Conservation (phyloP, 2,113 vertebrate genomes). For the Piaya cayana region DNA sequence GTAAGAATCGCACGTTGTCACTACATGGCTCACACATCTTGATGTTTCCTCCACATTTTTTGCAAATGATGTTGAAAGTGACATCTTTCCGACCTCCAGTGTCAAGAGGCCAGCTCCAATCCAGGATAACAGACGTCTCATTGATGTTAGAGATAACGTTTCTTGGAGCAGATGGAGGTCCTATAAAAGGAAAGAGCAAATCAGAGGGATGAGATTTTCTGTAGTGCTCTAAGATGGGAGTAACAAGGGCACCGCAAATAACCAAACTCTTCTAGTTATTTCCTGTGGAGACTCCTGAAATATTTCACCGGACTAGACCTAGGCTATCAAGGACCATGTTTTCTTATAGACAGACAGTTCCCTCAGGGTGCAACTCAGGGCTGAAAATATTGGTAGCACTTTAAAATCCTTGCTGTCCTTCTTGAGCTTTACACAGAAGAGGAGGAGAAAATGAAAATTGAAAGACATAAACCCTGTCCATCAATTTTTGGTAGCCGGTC, state of each 20-base stretch:
- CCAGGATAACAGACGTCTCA: conserved; percentile 96
- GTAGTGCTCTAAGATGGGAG: background rate
- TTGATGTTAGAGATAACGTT: conserved; percentile 99
- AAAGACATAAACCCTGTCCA: conserved; percentile 19
- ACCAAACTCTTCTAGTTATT: conserved; percentile 20
- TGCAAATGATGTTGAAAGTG: conserved; percentile 92
- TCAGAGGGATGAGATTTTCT: conserved; percentile 2
- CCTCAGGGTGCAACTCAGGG: background rate
- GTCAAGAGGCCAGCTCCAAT: conserved; percentile 97
- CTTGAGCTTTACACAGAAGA: background rate
- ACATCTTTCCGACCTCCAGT: conserved; percentile 90
- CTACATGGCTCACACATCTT: conserved; percentile 88
- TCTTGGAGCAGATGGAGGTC: conserved; percentile 90
- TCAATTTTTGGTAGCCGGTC: conserved; percentile 12
- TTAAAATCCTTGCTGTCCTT: conserved; percentile 42
- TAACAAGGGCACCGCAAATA: background rate
- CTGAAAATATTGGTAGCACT: conserved; percentile 17
- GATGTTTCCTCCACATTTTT: conserved; percentile 82
- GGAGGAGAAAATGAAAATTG: conserved; percentile 23
- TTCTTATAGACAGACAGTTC: background rate
- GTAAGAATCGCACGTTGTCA: conserved; percentile 88
- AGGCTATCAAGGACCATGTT: background rate
- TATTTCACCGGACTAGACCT: background rate
- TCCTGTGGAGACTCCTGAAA: background rate
- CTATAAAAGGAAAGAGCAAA: conserved; percentile 72